A percentile compares a stretch with the other conserved stretches of the same genome.
phyloP scores from a whole-genome alignment of 2,797 vertebrate genomes.

The Cuculus canorus region DNA sequence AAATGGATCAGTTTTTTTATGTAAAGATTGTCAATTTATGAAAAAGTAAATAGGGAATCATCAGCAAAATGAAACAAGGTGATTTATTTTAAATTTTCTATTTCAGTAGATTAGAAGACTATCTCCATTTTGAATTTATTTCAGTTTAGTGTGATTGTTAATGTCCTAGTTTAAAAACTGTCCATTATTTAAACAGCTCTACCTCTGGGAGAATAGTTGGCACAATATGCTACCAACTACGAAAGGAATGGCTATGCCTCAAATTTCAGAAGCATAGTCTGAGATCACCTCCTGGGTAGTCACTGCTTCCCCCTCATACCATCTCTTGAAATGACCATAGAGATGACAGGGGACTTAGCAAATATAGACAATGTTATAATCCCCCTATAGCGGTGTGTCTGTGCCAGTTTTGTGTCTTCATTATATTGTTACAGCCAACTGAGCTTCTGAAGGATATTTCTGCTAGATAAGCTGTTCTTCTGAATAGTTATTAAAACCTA shows the following conservation, averaged over 20 bases:
- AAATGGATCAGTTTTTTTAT: not conserved
- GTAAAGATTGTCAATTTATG: not conserved
- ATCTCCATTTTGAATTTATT: not conserved
- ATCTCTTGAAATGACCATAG: not conserved
- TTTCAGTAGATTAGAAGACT: not conserved
- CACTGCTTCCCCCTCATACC: not conserved
- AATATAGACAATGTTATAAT: not conserved
- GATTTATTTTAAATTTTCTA: not conserved
- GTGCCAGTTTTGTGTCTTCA: not conserved
- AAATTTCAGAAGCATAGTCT: not conserved
- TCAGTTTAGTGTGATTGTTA: not conserved
- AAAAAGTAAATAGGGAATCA: not conserved
- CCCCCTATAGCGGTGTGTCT: not conserved
- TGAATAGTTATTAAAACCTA: not conserved
- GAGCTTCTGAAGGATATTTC: not conserved
- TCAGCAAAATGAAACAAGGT: not conserved
- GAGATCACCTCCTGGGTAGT: not conserved
- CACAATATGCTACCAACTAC: not conserved
- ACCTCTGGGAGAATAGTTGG: not conserved
- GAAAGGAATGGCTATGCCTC: not conserved
- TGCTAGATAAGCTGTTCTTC: not conserved
- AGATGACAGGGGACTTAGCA: not conserved
- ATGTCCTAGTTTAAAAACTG: not conserved
- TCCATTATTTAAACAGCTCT: not conserved
- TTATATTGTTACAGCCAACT: not conserved